phyloP scores from a whole-genome alignment of 1,140 invertebrate species.

The Drosophila subobscura region DNA sequence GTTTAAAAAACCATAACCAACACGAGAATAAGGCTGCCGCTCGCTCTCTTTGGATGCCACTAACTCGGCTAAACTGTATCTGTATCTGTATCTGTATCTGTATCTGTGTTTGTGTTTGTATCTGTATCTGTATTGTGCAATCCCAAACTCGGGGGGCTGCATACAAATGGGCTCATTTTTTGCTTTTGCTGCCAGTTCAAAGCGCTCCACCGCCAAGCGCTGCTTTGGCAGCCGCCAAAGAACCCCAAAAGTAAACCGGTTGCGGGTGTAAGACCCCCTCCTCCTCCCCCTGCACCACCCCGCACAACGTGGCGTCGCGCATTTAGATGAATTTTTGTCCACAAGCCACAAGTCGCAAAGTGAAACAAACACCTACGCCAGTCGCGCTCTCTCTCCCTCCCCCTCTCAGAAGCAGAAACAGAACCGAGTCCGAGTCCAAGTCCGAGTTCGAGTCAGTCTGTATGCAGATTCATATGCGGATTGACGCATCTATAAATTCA shows the following conservation, averaged over 20 bases:
- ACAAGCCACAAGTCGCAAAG: constrained; percentile 61
- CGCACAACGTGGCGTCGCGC: constrained; percentile 56
- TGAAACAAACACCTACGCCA: constrained; percentile 60
- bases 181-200: constrained; percentile 54
- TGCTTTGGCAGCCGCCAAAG: constrained; percentile 50
- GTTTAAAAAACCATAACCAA: constrained; percentile 83
- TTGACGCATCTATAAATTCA: constrained; percentile 72
- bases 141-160: constrained; percentile 62
- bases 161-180: constrained; percentile 83
- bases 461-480: constrained; percentile 70
- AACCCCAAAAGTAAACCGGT: constrained; percentile 79
- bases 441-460: constrained; percentile 16
- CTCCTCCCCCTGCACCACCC: constrained; percentile 10
- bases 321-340: constrained; percentile 78
- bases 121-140: constrained; percentile 74
- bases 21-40: constrained; percentile 51
- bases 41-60: constrained; percentile 32
- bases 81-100: no score
- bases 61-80: constrained; percentile 45
- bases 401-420: no score
- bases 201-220: constrained; percentile 25
- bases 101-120: no score
- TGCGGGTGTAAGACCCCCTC: constrained; percentile 51
- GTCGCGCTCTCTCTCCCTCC: no score
- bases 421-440: constrained; percentile 4